Evolutionary conservation across 2,888 invertebrate genomes (phyloP).

Genomic region (Cactoblastis cactorum): DNA sequence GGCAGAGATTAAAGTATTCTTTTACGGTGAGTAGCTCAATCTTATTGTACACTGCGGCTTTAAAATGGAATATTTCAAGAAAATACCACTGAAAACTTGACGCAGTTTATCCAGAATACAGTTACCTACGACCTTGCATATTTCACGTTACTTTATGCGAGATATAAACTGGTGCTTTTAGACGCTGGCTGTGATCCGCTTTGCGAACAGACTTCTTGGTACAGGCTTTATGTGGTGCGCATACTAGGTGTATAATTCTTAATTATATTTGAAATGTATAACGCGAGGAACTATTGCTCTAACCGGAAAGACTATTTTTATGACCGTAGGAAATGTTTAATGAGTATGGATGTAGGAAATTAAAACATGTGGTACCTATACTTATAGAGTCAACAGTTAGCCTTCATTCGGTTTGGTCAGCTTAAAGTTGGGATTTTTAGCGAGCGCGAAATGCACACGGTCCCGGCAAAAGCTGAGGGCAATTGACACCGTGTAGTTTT

Average conservation of each 20-base stretch:
- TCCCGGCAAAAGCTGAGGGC: too few species aligned
- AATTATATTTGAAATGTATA: not conserved
- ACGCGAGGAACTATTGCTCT: not conserved
- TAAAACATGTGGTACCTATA: too few species aligned
- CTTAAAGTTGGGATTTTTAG: too few species aligned
- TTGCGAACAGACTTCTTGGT: conserved; percentile 5
- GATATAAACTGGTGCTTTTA: conserved; percentile 19
- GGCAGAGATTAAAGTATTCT: not conserved
- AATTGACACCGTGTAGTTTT: too few species aligned
- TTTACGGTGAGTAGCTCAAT: conserved; percentile 8
- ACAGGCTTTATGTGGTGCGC: conserved; percentile 7
- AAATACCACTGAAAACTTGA: conserved; percentile 13
- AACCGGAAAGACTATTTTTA: not conserved
- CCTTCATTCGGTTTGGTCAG: too few species aligned
- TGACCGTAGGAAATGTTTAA: too few species aligned
- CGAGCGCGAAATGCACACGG: too few species aligned
- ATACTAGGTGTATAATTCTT: conserved; percentile 8
- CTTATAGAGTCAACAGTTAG: too few species aligned
- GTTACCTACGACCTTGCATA: conserved; percentile 18
- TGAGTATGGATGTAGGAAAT: too few species aligned
- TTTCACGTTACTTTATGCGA: conserved; percentile 19
- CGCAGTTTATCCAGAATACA: conserved; percentile 11
- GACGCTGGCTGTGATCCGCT: conserved; percentile 12
- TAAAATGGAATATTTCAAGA: conserved; percentile 12
- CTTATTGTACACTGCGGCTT: conserved; percentile 8